Evolutionary conservation across 2,113 vertebrate genomes (phyloP).

Genomic region (Microcebus lehilahytsara): DNA sequence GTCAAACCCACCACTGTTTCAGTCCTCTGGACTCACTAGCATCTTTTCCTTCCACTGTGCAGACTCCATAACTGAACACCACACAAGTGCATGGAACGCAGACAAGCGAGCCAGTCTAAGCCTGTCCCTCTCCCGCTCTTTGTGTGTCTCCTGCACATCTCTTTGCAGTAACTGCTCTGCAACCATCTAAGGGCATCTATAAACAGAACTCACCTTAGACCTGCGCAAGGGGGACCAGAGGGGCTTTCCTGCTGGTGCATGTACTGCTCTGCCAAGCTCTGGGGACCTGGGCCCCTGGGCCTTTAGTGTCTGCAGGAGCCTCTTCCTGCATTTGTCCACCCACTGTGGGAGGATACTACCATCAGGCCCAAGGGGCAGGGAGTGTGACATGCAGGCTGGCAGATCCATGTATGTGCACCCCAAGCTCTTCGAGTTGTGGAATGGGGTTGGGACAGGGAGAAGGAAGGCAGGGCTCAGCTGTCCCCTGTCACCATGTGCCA

Average conservation of each 20-base stretch:
- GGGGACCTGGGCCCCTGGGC: background rate
- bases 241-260: rapidly evolving
- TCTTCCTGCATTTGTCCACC: background rate
- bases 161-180: background rate
- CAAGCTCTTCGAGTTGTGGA: background rate
- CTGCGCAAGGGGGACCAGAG: background rate
- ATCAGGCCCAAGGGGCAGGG: background rate
- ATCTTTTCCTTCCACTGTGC: background rate
- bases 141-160: background rate
- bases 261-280: background rate
- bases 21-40: background rate
- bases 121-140: background rate
- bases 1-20: background rate
- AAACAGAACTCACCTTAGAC: background rate
- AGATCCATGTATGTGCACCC: background rate
- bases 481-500: background rate
- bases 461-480: background rate
- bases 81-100: too few species aligned
- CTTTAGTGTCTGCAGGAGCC: background rate
- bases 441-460: background rate
- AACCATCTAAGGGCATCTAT: background rate
- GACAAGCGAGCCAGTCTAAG: background rate
- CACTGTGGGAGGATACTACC: background rate
- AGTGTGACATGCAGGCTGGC: background rate
- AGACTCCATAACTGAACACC: background rate